Evolutionary conservation across 2,888 invertebrate genomes (phyloP).

Genomic region (Electrophaes corylata): DNA sequence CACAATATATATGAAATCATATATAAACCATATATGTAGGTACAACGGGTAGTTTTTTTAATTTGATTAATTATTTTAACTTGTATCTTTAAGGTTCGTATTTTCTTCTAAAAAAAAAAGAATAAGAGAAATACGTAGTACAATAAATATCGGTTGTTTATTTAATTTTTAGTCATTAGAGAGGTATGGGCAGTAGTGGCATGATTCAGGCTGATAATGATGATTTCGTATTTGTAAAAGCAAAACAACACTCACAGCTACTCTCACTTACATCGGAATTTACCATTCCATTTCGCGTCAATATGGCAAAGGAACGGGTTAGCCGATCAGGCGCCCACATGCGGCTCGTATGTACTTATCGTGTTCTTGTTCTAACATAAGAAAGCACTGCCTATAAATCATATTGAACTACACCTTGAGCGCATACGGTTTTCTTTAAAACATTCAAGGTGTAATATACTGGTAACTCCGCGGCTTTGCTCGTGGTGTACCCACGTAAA

Average conservation of each 20-base stretch:
- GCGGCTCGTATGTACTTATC: slow-evolving; percentile 7
- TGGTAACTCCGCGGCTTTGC: background rate
- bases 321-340: slow-evolving; percentile 51
- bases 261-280: slow-evolving; percentile 62
- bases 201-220: background rate
- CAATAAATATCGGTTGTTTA: too few species aligned
- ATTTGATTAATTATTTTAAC: too few species aligned
- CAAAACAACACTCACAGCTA: slow-evolving; percentile 36
- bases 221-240: slow-evolving; percentile 8
- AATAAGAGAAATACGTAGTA: too few species aligned
- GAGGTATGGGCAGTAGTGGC: background rate
- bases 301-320: slow-evolving; percentile 52
- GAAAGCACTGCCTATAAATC: slow-evolving; percentile 36
- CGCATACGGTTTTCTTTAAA: background rate
- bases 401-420: background rate
- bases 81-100: too few species aligned
- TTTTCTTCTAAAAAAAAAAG: too few species aligned
- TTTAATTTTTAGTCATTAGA: too few species aligned
- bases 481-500: background rate
- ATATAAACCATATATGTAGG: too few species aligned
- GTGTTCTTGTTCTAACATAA: slow-evolving; percentile 25
- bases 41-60: too few species aligned
- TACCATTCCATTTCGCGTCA: slow-evolving; percentile 50
- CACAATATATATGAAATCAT: too few species aligned
- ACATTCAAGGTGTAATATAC: background rate